These are phyloP conservation scores for Dascyllus trimaculatus DNA, from an alignment of 2,113 vertebrate genomes.

Conservation along the genomic window DNA sequence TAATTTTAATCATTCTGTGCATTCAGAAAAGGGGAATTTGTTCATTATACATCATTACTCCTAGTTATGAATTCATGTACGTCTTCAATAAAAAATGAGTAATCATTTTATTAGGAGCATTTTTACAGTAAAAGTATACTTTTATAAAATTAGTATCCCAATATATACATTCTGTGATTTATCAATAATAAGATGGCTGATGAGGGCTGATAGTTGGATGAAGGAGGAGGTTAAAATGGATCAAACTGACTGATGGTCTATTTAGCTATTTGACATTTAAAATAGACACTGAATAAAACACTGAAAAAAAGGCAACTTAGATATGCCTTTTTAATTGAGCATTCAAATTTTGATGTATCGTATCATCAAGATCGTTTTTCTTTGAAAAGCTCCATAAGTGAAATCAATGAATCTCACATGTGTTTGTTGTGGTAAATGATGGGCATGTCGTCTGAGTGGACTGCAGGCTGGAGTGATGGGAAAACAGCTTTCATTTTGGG, in stretches of 20 bases:
- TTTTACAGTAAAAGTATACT: conserved; percentile 32
- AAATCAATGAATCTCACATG: conserved; percentile 67
- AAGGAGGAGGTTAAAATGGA: conserved; percentile 25
- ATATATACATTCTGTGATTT: conserved; percentile 41
- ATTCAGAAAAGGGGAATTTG: conserved; percentile 13
- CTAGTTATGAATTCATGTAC: conserved; percentile 26
- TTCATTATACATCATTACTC: conserved; percentile 30
- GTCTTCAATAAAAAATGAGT: conserved; percentile 13
- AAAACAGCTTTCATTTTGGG: conserved; percentile 69
- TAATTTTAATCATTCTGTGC: conserved; percentile 28
- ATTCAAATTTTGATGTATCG: conserved; percentile 68
- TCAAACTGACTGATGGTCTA: conserved; percentile 61
- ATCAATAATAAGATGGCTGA: conserved; percentile 38
- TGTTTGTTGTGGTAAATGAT: conserved; percentile 69
- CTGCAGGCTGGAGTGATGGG: conserved; percentile 64
- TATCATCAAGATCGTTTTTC: conserved; percentile 59
- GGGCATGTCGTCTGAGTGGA: conserved; percentile 57
- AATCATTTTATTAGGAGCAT: conserved; percentile 22
- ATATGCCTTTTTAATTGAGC: conserved; percentile 67
- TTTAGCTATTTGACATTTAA: conserved; percentile 58
- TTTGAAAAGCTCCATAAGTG: conserved; percentile 46
- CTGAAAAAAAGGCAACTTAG: conserved; percentile 32
- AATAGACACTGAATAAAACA: conserved; percentile 45
- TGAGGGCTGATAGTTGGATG: conserved; percentile 44
- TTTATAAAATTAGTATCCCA: conserved; percentile 47